Evolutionary conservation across 2,888 invertebrate species (phyloP).

Genomic region (Acrocera orbiculus): DNA sequence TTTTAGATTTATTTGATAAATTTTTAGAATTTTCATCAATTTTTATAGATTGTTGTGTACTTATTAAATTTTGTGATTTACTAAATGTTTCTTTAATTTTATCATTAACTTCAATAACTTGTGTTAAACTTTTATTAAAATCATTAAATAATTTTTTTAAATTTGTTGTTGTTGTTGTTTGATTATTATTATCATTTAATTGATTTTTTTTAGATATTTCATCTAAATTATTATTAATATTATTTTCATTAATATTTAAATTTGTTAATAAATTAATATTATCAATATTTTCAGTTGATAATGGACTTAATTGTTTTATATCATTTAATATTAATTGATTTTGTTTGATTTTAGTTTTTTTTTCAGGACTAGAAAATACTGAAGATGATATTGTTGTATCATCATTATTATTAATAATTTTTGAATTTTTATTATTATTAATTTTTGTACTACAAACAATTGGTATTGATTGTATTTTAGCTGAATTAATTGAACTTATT

Average conservation of each 20-base stretch:
- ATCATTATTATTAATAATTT: conserved; percentile 13
- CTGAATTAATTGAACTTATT: conserved; percentile 15
- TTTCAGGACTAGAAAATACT: conserved; percentile 19
- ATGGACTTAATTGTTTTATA: conserved; percentile 14
- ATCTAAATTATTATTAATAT: background rate
- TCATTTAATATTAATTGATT: background rate
- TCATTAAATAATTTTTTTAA: conserved; percentile 16
- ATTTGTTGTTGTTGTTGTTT: background rate
- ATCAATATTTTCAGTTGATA: conserved; percentile 17
- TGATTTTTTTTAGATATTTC: background rate
- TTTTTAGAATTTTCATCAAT: background rate
- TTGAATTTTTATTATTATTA: background rate
- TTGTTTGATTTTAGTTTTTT: conserved; percentile 1
- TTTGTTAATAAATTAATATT: conserved; percentile 14
- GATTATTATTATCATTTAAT: background rate
- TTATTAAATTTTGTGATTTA: conserved; percentile 17
- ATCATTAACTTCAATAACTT: conserved; percentile 22
- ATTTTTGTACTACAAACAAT: background rate
- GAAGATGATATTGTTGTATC: conserved; percentile 20
- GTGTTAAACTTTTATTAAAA: conserved; percentile 22
- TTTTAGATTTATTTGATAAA: background rate
- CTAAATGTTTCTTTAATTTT: conserved; percentile 18
- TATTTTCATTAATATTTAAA: conserved; percentile 6
- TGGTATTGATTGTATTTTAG: background rate
- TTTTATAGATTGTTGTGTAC: no score